Evolutionary conservation across 2,113 vertebrate genomes (phyloP).

Genomic region (Apodemus sylvaticus): DNA sequence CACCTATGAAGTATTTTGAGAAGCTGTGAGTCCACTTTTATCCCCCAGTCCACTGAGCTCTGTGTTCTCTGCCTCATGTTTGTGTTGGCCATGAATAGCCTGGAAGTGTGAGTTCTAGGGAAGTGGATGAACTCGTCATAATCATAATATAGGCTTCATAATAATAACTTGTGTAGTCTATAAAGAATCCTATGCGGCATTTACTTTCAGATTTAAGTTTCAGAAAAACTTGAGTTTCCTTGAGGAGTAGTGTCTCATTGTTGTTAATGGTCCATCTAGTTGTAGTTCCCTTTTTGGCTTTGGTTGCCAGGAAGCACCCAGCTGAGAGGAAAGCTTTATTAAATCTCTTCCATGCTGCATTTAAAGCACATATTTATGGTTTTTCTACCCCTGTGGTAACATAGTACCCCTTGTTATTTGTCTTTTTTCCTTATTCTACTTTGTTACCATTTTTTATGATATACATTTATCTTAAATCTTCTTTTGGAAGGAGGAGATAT

Average conservation of each 20-base stretch:
- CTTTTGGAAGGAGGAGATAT: conserved; percentile 48
- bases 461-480: conserved; percentile 55
- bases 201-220: conserved; percentile 32
- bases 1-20: neutral
- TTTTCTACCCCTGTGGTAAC: neutral
- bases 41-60: neutral
- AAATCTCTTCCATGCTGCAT: neutral
- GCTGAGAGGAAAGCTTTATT: neutral
- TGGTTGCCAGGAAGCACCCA: conserved; percentile 31
- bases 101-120: neutral
- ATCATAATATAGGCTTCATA: neutral
- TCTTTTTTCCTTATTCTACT: conserved; percentile 17
- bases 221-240: neutral
- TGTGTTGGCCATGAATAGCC: neutral
- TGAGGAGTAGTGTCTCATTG: neutral
- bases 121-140: neutral
- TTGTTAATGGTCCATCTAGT: neutral
- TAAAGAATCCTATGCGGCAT: neutral
- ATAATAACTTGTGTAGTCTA: neutral
- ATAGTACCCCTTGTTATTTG: neutral
- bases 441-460: conserved; percentile 42
- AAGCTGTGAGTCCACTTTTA: neutral
- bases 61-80: neutral
- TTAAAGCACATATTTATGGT: neutral
- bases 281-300: conserved; percentile 47